A percentile compares a stretch with the other conserved stretches of the same genome.
phyloP scores from a whole-genome alignment of 2,797 vertebrate species.

The Mareca strepera region DNA sequence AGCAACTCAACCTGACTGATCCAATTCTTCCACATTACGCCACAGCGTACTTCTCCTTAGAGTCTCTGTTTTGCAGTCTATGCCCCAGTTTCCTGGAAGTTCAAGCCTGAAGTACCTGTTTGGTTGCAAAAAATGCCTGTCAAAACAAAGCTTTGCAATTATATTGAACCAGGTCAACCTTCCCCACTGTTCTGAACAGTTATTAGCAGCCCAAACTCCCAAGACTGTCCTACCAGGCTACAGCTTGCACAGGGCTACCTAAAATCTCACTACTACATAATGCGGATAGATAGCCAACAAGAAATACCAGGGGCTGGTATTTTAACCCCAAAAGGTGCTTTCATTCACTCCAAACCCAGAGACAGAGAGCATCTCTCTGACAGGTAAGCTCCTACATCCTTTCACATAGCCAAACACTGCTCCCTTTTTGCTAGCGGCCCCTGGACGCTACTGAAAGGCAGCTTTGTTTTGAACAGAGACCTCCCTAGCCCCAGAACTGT shows the following conservation, averaged over 20 bases:
- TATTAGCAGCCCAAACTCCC: background rate
- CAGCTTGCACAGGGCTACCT: background rate
- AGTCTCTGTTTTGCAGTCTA: background rate
- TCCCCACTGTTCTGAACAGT: background rate
- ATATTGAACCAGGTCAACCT: background rate
- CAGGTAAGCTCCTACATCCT: background rate
- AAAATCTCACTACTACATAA: background rate
- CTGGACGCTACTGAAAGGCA: background rate
- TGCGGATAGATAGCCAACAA: background rate
- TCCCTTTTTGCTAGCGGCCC: background rate
- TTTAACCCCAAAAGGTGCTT: background rate
- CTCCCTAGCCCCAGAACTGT: background rate
- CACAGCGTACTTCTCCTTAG: rapidly evolving
- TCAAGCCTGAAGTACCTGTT: background rate
- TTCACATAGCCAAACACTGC: background rate
- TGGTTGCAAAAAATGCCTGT: background rate
- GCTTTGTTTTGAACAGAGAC: rapidly evolving
- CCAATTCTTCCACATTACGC: background rate
- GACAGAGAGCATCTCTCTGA: rapidly evolving
- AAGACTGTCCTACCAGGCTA: background rate
- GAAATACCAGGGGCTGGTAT: background rate
- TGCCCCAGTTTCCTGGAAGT: background rate
- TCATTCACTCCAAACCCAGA: background rate
- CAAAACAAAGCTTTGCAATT: background rate
- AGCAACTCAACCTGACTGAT: background rate